Base-by-base conservation (phyloP, 2,888 invertebrate species). In the Sinopyrophorus schimmeli region DNA sequence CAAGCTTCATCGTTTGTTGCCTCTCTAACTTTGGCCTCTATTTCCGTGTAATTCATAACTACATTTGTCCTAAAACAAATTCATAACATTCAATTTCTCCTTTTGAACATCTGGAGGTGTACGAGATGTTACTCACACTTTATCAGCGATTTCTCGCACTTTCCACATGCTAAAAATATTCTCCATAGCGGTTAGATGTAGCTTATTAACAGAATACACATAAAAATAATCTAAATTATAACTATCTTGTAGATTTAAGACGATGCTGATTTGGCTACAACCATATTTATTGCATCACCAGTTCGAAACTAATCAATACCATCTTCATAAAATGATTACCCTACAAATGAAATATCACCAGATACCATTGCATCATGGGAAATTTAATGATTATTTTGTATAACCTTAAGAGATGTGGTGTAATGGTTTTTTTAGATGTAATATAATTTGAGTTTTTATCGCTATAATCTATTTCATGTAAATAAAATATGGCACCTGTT, bases 21-120 rank as follows among this genome's bases (percentile, higher is more conserved):
- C 76, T 99, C 99, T 40, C 99, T 81, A 1, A 99, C 99, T 77
- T 97, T 97, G 37, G 95, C 93, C 72, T 99, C 99, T 44, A 95
- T 90, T 74, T 99, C 99, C n/a, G 99, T 97, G 76, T 98, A 99
- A 78, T 99, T 99, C 98, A 99, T 98, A 46, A 99, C 98, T 66
- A 99, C 96, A 79, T 99, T 99, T 67, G 99, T 98, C 65, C 99
- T 99, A 76, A 35, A 76, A 72, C 6, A 28, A 38, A 42, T 5
- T 21, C 6, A 28, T 30, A 9, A 17, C 7, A 6, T 4, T 6
- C n/a, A 3, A 31, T 14, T 5, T 2, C 2, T 10, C 11, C 9
- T 2, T 2, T 10, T 3, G 9, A 27, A 34, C 48, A 51, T 40
- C 49, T 48, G 38, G 21, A 16, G 32, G 18, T 34, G 3, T 43